These are phyloP conservation scores for Phymatocera aterrima DNA, from an alignment of 2,888 invertebrate species.

Conservation along the genomic window DNA sequence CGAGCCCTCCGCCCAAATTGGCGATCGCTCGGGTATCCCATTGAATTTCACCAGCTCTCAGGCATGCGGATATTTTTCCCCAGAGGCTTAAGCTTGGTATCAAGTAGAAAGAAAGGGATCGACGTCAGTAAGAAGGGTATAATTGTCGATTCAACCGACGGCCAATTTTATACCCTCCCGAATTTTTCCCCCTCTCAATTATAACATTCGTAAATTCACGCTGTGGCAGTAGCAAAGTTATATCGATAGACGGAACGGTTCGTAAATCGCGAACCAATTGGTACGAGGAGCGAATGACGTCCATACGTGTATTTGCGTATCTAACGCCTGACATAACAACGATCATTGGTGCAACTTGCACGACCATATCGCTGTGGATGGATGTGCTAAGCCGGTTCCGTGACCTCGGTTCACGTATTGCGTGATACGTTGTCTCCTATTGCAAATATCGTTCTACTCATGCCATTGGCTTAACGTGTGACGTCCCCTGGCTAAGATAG, in stretches of 20 bases:
- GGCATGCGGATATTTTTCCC: not conserved
- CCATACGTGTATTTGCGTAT: not conserved
- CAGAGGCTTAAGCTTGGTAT: conserved; percentile 3
- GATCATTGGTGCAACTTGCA: not conserved
- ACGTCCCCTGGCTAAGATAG: not conserved
- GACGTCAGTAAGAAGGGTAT: conserved; percentile 1
- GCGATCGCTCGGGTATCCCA: not conserved
- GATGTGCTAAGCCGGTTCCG: not conserved
- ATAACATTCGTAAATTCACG: not conserved
- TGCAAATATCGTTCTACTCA: not conserved
- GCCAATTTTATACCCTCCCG: not conserved
- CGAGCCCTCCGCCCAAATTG: conserved; percentile 13
- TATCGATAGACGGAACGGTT: too few species aligned
- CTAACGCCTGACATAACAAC: not conserved
- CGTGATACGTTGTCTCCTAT: not conserved
- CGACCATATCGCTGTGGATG: not conserved
- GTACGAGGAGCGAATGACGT: not conserved
- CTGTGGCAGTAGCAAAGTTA: too few species aligned
- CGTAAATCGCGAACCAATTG: too few species aligned
- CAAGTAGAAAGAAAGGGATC: not conserved
- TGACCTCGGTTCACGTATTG: not conserved
- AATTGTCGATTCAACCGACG: conserved; percentile 17
- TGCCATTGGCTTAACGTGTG: not conserved
- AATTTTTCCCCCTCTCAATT: not conserved
- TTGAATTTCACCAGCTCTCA: conserved; percentile 21